phyloP scores from a whole-genome alignment of 2,888 invertebrate species.

The Diaphora mendica region DNA sequence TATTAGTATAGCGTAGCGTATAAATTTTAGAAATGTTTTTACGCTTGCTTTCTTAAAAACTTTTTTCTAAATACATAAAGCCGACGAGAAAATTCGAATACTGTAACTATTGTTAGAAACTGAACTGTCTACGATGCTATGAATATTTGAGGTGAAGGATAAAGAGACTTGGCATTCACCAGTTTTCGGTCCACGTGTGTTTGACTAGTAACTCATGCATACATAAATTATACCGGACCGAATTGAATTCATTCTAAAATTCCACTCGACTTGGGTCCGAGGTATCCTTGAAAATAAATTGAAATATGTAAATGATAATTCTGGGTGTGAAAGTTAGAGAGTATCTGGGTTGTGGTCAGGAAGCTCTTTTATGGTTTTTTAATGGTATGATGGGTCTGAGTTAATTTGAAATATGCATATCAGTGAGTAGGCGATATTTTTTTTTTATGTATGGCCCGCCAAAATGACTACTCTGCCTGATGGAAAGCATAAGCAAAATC shows the following conservation, averaged over 20 bases:
- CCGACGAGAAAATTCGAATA: slow-evolving; percentile 1
- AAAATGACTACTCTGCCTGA: too few species aligned
- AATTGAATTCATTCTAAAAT: slow-evolving; percentile 39
- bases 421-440: background rate
- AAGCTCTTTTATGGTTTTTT: slow-evolving; percentile 7
- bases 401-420: slow-evolving; percentile 4
- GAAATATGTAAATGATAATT: slow-evolving; percentile 26
- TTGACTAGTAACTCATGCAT: slow-evolving; percentile 36
- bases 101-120: slow-evolving; percentile 17
- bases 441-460: too few species aligned
- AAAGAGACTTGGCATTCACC: slow-evolving; percentile 41
- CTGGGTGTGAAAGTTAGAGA: slow-evolving; percentile 13
- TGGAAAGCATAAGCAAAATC: too few species aligned
- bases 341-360: slow-evolving; percentile 7
- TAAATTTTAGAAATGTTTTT: background rate
- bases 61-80: background rate
- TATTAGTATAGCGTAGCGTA: too few species aligned
- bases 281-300: slow-evolving; percentile 26
- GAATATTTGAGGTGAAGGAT: slow-evolving; percentile 42
- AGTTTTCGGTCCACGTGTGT: slow-evolving; percentile 25
- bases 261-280: slow-evolving; percentile 11
- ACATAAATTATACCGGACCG: slow-evolving; percentile 39
- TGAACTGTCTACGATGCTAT: slow-evolving; percentile 42
- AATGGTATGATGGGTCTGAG: slow-evolving; percentile 7
- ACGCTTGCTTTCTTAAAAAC: background rate